Evolutionary conservation across 1,140 invertebrate genomes (phyloP).

Genomic region (Diuraphis noxia): DNA sequence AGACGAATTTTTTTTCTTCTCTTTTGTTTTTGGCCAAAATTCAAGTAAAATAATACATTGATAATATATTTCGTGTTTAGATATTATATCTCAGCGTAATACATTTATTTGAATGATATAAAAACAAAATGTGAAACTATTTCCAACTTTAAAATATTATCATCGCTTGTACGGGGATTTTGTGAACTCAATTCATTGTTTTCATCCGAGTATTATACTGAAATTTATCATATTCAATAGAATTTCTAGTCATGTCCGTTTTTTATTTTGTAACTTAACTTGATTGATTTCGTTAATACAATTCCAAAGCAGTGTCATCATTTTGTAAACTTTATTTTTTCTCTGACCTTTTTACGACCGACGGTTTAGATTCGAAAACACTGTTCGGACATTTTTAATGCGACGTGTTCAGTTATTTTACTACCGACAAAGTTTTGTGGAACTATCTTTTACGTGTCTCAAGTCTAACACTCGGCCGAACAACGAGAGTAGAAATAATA

Average conservation of each 20-base stretch:
- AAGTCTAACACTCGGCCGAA: not conserved
- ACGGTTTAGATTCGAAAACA: not conserved
- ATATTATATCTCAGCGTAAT: not conserved
- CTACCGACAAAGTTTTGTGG: not conserved
- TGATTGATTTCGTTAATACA: not conserved
- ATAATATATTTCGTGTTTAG: not conserved
- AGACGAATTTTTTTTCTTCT: not conserved
- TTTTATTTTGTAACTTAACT: not conserved
- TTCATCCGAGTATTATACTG: not conserved
- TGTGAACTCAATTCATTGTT: not conserved
- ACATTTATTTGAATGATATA: not conserved
- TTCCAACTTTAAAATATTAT: not conserved
- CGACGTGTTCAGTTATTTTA: not conserved
- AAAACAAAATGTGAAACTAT: not conserved
- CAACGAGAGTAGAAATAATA: slow-evolving; percentile 1
- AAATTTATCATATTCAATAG: not conserved
- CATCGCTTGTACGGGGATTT: not conserved
- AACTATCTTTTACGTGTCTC: not conserved
- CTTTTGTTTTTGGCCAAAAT: slow-evolving; percentile 26
- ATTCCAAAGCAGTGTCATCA: not conserved
- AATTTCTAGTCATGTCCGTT: not conserved
- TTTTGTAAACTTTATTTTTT: not conserved
- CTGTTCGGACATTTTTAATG: not conserved
- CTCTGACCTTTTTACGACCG: not conserved
- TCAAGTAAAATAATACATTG: not conserved